phyloP scores from a whole-genome alignment of 2,888 invertebrate species.

The Torymus auratus region DNA sequence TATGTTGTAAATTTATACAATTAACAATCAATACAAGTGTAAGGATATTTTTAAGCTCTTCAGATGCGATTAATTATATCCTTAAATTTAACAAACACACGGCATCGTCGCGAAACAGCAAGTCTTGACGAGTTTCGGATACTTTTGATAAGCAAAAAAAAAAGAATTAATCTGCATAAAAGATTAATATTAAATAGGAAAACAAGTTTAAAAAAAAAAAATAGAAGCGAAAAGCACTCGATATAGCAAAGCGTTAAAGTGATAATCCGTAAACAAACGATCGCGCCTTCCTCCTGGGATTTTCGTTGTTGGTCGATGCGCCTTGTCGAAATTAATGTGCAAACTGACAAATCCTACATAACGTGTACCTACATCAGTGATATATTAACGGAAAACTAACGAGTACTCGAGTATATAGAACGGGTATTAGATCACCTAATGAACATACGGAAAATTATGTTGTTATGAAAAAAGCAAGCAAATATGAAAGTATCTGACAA shows the following conservation, averaged over 20 bases:
- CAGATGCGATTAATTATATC: slow-evolving; percentile 11
- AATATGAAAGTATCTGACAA: background rate
- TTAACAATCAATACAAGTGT: too few relatives aligned
- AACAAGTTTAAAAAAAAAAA: slow-evolving; percentile 59
- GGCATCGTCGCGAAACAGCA: background rate
- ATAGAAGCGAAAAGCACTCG: slow-evolving; percentile 68
- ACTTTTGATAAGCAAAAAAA: slow-evolving; percentile 45
- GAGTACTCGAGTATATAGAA: background rate
- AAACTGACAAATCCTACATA: slow-evolving; percentile 40
- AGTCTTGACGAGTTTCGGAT: slow-evolving; percentile 22
- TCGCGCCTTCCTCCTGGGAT: slow-evolving; percentile 50
- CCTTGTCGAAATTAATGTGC: slow-evolving; percentile 31
- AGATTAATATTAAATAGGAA: slow-evolving; percentile 48
- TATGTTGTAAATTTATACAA: too few relatives aligned
- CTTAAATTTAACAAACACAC: slow-evolving; percentile 7
- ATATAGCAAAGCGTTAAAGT: slow-evolving; percentile 76
- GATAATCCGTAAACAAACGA: slow-evolving; percentile 72
- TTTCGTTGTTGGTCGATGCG: slow-evolving; percentile 47
- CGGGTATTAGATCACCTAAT: background rate
- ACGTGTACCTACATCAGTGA: background rate
- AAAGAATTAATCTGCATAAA: slow-evolving; percentile 46
- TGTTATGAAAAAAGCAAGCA: background rate
- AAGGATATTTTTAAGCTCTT: slow-evolving; percentile 11
- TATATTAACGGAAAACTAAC: background rate
- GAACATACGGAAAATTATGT: slow-evolving; percentile 20